Evolutionary conservation across 2,797 vertebrate genomes (phyloP), one percentile per base, ranked within the genome.

Genomic region (Pseudopleuronectes americanus): DNA sequence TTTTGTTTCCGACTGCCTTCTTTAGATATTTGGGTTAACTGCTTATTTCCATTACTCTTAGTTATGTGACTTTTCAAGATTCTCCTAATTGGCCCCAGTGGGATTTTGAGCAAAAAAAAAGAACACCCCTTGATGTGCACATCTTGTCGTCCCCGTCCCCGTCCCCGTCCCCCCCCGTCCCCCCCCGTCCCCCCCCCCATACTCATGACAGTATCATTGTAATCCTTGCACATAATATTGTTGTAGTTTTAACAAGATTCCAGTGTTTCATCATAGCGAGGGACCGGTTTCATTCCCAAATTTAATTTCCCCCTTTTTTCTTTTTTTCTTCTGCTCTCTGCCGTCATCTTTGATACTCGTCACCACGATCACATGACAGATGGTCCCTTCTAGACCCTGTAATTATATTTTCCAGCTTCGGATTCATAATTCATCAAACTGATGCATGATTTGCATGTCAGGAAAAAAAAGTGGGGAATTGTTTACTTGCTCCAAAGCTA

Each of bases 31-130:
- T 86, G 62, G 80, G 83, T 84, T 80, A 84, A 84, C 63, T 73
- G 72, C 71, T 90, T 65, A 84, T 82, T 90, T 84, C 71, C 69
- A 82, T 88, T 80, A 76, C 88, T 88, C 84, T 52, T 22, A 72
- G 68, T 80, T 60, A 65, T 78, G 69, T 77, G 81, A 87, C 80
- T 90, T 84, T 88, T 86, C 76, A 84, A 82, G 80, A 86, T 71
- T 77, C 74, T 69, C 53, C 61, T 93, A 94, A 93, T 93, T 93
- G 85, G 91, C 71, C 80, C 90, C 89, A 8, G 57, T 89, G 89
- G 92, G 90, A 88, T 89, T 89, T 83, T 49, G 59, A 71, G 68
- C 14, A 45, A 17, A 45, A 45, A 45, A 45, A 19, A 45, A 45
- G 48, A 84, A 75, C 62, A 77, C 24, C 38, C 76, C 80, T 83